Percentiles rank a stretch among this genome's conserved stretches.
Evolutionary conservation across 2,113 vertebrate species (phyloP).

Genomic region (Lichenostomus cassidix): DNA sequence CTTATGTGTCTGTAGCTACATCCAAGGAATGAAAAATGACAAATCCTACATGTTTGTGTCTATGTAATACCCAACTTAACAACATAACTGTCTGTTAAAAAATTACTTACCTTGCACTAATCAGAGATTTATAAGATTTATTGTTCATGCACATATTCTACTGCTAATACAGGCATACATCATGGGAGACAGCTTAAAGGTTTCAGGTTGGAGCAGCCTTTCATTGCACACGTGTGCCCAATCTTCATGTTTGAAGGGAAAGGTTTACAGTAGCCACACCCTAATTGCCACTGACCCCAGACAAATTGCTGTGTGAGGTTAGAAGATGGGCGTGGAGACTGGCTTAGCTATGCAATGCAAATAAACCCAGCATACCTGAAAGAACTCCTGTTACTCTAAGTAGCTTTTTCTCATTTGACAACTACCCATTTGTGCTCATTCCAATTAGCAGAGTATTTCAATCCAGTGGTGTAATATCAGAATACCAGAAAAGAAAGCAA

Average conservation of each 20-base stretch:
- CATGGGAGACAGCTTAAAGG: neutral
- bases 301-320: neutral
- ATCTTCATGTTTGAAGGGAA: neutral
- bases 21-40: neutral
- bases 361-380: fast-evolving
- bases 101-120: neutral
- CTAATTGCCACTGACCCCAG: neutral
- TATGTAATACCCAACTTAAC: neutral
- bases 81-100: neutral
- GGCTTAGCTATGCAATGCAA: neutral
- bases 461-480: neutral
- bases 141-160: neutral
- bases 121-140: neutral
- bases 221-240: fast-evolving
- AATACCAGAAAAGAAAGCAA: neutral
- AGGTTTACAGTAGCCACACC: neutral
- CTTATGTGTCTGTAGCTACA: neutral
- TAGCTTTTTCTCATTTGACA: neutral
- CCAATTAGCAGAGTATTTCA: neutral
- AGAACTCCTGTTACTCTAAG: neutral
- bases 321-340: neutral
- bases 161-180: neutral
- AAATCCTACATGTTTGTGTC: neutral
- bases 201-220: neutral
- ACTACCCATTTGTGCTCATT: no score